Evolutionary conservation across 1,140 invertebrate species (phyloP).

Genomic region (Neodiprion lecontei): DNA sequence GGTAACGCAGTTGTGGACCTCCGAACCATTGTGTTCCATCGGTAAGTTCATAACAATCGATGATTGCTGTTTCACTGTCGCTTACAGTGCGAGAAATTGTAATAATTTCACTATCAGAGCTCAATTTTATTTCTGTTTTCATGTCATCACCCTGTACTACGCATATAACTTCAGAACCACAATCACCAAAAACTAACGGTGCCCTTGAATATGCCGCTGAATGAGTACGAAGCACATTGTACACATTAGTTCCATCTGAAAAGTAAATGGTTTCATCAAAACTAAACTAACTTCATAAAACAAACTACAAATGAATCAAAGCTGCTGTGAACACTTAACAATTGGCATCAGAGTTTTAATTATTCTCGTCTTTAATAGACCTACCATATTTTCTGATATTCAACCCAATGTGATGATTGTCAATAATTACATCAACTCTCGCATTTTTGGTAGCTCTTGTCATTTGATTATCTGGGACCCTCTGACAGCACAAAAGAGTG

Average conservation of each 20-base stretch:
- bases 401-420: not conserved
- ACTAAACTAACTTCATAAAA: too few relatives aligned
- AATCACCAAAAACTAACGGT: not conserved
- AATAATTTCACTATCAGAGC: constrained; percentile 29
- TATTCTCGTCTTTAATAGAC: not conserved
- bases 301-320: too few relatives aligned
- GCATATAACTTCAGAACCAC: constrained; percentile 11
- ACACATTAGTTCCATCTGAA: constrained; percentile 10
- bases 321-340: too few relatives aligned
- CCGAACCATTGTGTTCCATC: constrained; percentile 65
- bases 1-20: constrained; percentile 66
- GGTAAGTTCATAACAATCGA: constrained; percentile 42
- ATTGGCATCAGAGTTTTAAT: not conserved
- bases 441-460: not conserved
- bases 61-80: constrained; percentile 28
- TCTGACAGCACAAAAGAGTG: not conserved
- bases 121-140: constrained; percentile 37
- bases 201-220: not conserved
- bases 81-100: constrained; percentile 27
- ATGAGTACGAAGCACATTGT: constrained; percentile 7
- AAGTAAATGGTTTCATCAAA: not conserved
- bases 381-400: not conserved
- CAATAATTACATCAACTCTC: not conserved
- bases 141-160: constrained; percentile 7
- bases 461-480: not conserved